phyloP scores from a whole-genome alignment of 2,888 invertebrate genomes.

The Mimas tiliae region DNA sequence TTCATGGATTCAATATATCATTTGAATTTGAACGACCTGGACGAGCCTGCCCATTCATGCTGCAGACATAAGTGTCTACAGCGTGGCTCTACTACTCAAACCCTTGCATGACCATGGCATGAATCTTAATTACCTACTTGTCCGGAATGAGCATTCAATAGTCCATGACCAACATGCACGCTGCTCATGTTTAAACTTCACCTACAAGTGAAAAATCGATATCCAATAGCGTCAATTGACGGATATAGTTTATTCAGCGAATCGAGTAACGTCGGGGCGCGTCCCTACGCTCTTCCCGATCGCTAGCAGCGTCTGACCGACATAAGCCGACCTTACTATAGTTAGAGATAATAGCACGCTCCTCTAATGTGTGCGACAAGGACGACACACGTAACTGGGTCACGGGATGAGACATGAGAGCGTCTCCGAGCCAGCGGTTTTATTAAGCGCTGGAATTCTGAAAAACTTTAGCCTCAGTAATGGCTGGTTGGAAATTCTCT shows the following conservation, averaged over 20 bases:
- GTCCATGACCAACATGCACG: too few relatives aligned
- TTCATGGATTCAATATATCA: too few relatives aligned
- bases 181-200: not conserved
- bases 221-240: not conserved
- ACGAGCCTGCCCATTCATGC: too few relatives aligned
- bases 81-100: too few relatives aligned
- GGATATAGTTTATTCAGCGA: not conserved
- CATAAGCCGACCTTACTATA: constrained; percentile 77
- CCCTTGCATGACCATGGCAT: too few relatives aligned
- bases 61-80: too few relatives aligned
- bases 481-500: constrained; percentile 59
- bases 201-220: not conserved
- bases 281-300: constrained; percentile 68
- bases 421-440: constrained; percentile 55
- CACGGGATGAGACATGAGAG: constrained; percentile 79
- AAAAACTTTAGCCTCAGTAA: constrained; percentile 51
- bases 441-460: constrained; percentile 68
- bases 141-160: too few relatives aligned
- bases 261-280: constrained; percentile 36
- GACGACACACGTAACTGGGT: constrained; percentile 71
- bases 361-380: constrained; percentile 39
- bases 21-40: too few relatives aligned
- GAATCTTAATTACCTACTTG: too few relatives aligned
- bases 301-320: constrained; percentile 78
- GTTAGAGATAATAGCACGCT: constrained; percentile 54